phyloP scores from a whole-genome alignment of 2,113 vertebrate genomes.

The Himantopus leucocephalus region DNA sequence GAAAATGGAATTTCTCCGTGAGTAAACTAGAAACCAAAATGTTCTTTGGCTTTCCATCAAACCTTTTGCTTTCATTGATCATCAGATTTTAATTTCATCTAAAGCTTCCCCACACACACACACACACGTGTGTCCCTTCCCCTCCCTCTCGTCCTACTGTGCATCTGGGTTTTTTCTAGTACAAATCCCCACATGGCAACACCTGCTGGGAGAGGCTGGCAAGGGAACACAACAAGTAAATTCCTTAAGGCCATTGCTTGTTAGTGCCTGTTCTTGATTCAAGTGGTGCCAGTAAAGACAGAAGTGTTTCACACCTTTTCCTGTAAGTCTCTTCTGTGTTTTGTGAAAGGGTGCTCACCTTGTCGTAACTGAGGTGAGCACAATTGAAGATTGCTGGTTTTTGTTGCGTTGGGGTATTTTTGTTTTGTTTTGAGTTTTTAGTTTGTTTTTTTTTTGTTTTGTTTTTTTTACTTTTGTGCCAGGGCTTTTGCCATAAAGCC shows the following conservation, averaged over 20 bases:
- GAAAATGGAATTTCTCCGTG: not conserved
- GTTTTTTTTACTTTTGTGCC: not conserved
- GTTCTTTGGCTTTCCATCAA: slow-evolving; percentile 21
- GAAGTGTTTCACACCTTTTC: slow-evolving; percentile 64
- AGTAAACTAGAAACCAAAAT: not conserved
- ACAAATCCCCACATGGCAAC: slow-evolving; percentile 45
- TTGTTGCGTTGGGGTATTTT: not conserved
- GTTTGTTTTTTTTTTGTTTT: not conserved
- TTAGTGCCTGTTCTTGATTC: slow-evolving; percentile 74
- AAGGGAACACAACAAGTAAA: slow-evolving; percentile 50
- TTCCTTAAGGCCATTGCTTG: slow-evolving; percentile 70
- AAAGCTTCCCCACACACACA: not conserved
- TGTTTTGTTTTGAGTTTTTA: not conserved
- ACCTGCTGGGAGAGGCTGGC: slow-evolving; percentile 65
- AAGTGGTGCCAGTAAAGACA: slow-evolving; percentile 67
- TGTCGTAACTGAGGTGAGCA: not conserved
- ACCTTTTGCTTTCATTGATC: slow-evolving; percentile 33
- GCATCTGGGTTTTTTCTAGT: slow-evolving; percentile 4
- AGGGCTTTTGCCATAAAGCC: not conserved
- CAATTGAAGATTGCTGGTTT: not conserved
- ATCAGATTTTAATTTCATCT: not conserved
- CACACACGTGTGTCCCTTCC: not conserved
- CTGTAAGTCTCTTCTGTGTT: slow-evolving; percentile 52
- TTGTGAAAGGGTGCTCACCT: slow-evolving; percentile 43
- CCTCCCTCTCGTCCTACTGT: not conserved